These are phyloP conservation scores for Pocillopora verrucosa DNA, from an alignment of 64 coral and sea anemone genomes.

Conservation along the genomic window DNA sequence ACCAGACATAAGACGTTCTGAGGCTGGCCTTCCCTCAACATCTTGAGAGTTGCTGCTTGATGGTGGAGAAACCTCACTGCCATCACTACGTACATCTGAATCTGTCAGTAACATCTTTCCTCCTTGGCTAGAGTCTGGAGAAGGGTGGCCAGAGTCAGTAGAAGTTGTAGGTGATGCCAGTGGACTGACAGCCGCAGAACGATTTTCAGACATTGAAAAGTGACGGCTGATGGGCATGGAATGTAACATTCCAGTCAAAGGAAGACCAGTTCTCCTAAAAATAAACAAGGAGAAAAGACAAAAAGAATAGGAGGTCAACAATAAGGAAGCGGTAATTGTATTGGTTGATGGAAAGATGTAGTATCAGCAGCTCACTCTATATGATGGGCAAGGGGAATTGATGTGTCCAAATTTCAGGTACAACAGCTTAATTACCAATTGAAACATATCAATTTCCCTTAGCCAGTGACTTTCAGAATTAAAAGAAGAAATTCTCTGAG, in stretches of 20 bases:
- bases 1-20: slow-evolving; percentile 48
- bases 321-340: not conserved
- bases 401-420: no score
- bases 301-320: not conserved
- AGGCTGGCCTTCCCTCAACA: slow-evolving; percentile 41
- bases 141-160: slow-evolving; percentile 84
- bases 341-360: no score
- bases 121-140: slow-evolving; percentile 79
- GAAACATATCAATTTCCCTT: no score
- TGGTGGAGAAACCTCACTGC: slow-evolving; percentile 72
- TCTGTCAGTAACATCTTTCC: slow-evolving; percentile 68
- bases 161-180: slow-evolving; percentile 82
- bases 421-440: no score
- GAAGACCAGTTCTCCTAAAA: slow-evolving; percentile 59
- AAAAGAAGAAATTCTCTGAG: no score
- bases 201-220: slow-evolving; percentile 19
- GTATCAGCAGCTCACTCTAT: no score
- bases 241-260: slow-evolving; percentile 21
- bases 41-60: slow-evolving; percentile 61
- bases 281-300: not conserved
- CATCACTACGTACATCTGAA: slow-evolving; percentile 79
- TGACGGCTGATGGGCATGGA: slow-evolving; percentile 28
- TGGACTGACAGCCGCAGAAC: slow-evolving; percentile 61
- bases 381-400: no score
- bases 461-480: no score